phyloP scores from a whole-genome alignment of 2,888 invertebrate genomes.

The Ceriagrion tenellum region DNA sequence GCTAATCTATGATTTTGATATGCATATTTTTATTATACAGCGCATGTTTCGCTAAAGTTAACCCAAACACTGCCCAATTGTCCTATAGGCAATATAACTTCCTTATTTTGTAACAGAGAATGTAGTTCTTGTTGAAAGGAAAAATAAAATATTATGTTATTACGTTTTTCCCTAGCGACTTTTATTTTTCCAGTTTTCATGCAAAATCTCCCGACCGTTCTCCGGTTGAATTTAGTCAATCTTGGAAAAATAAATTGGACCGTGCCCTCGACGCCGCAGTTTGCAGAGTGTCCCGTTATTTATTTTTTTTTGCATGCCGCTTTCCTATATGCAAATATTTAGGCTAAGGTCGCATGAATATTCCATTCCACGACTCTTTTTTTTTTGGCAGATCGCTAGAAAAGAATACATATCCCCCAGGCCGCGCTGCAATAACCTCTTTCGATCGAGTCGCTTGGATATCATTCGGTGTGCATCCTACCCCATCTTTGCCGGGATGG shows the following conservation, averaged over 20 bases:
- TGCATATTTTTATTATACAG: too few species aligned
- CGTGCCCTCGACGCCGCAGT: not conserved
- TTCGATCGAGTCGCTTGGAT: not conserved
- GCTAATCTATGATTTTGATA: too few species aligned
- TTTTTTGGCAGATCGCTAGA: not conserved
- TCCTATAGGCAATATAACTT: too few species aligned
- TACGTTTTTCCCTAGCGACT: too few species aligned
- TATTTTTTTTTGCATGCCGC: not conserved
- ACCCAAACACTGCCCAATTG: too few species aligned
- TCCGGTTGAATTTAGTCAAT: not conserved
- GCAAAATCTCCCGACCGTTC: not conserved
- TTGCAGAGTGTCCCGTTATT: not conserved
- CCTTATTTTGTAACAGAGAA: too few species aligned
- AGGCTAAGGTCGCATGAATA: conserved; percentile 33
- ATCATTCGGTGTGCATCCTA: not conserved
- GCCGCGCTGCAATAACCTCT: not conserved
- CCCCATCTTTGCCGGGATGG: not conserved
- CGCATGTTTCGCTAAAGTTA: too few species aligned
- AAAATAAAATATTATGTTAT: too few species aligned
- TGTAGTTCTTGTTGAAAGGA: too few species aligned
- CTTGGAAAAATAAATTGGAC: conserved; percentile 14
- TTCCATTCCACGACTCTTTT: not conserved
- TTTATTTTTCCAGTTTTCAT: not conserved
- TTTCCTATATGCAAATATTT: conserved; percentile 2
- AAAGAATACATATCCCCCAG: not conserved